Conservation (phyloP, 2,888 invertebrate genomes). For the Leucoptera coffeella region DNA sequence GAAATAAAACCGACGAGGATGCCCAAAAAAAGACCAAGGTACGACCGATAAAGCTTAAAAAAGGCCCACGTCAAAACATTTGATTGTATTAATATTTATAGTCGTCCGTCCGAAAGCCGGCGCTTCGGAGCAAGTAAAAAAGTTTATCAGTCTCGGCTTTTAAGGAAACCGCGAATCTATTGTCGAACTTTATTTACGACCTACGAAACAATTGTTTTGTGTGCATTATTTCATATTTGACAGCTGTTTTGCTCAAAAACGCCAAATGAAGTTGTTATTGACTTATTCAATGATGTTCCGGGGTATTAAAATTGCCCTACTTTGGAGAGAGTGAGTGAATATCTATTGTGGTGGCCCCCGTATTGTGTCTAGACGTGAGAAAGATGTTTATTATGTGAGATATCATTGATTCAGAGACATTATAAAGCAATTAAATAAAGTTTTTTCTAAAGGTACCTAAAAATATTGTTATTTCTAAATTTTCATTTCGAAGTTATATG, state of each 20-base stretch:
- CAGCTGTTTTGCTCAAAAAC: conserved; percentile 32
- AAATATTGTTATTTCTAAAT: too few species aligned
- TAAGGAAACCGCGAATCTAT: conserved; percentile 51
- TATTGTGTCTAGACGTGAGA: too few species aligned
- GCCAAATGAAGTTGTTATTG: conserved; percentile 30
- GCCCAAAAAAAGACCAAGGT: conserved; percentile 42
- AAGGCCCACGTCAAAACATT: conserved; percentile 53
- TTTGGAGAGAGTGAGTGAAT: too few species aligned
- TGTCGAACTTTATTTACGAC: conserved; percentile 48
- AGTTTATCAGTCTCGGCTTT: conserved; percentile 52
- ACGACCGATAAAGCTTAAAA: conserved; percentile 49
- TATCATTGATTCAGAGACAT: too few species aligned
- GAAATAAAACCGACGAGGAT: conserved; percentile 49
- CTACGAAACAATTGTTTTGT: conserved; percentile 48
- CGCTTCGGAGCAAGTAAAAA: conserved; percentile 28
- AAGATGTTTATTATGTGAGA: too few species aligned
- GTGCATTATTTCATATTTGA: conserved; percentile 49
- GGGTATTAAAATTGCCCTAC: conserved; percentile 14
- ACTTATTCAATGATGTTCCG: conserved; percentile 18
- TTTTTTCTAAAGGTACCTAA: too few species aligned
- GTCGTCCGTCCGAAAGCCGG: conserved; percentile 40
- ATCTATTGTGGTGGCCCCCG: too few species aligned
- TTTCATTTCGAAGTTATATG: too few species aligned
- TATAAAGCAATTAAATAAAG: too few species aligned
- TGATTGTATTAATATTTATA: conserved; percentile 56